Evolutionary conservation across 2,888 invertebrate genomes (phyloP).

Genomic region (Opisthograptis luteolata): DNA sequence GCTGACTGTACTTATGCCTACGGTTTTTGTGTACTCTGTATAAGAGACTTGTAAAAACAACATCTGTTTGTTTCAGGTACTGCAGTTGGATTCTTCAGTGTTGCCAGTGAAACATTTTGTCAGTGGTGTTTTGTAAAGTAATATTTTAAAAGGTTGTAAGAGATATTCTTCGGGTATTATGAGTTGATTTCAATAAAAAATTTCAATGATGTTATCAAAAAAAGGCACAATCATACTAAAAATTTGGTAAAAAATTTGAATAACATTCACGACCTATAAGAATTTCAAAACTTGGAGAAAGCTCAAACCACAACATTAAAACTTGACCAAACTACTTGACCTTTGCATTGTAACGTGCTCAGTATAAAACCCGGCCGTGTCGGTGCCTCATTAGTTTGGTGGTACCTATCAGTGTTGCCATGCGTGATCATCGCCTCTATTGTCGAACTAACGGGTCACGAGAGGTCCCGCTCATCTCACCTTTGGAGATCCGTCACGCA

Average conservation of each 20-base stretch:
- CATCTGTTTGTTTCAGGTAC: slow-evolving; percentile 33
- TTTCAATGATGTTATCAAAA: no score
- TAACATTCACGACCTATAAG: neutral
- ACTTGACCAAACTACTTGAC: slow-evolving; percentile 6
- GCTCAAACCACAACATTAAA: neutral
- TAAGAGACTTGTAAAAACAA: no score
- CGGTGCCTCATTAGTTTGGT: slow-evolving; percentile 5
- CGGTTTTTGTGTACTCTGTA: no score
- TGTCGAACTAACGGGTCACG: slow-evolving; percentile 42
- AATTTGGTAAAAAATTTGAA: no score
- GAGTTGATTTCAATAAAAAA: neutral
- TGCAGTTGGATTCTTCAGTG: neutral
- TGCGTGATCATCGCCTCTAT: slow-evolving; percentile 50
- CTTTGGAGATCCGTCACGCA: slow-evolving; percentile 23
- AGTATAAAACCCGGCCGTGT: neutral
- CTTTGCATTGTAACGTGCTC: neutral
- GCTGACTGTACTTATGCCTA: no score
- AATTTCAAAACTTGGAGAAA: slow-evolving; percentile 13
- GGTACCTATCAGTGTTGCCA: slow-evolving; percentile 19
- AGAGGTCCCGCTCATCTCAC: slow-evolving; percentile 18
- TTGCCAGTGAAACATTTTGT: neutral
- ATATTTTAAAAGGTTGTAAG: neutral
- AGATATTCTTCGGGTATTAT: slow-evolving; percentile 6
- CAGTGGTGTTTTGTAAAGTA: neutral
- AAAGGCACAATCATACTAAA: no score